Evolutionary conservation across 2,113 vertebrate species (phyloP), one percentile per base, ranked within the genome.

Genomic region (Podarcis cretensis): DNA sequence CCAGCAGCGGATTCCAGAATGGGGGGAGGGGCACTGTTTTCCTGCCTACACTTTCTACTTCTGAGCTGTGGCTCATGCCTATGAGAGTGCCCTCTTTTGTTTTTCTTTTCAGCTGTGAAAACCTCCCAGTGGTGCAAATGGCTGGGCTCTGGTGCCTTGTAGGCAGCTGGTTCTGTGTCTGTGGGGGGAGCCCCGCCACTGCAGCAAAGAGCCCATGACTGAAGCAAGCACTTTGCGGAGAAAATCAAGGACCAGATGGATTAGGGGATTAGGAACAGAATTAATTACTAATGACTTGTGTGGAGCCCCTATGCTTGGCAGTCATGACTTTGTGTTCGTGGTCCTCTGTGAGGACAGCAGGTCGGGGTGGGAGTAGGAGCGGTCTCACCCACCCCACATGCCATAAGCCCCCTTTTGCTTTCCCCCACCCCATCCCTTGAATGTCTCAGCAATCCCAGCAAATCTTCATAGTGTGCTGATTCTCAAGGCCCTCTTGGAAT

Each of bases 251-350:
- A 92, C 91, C 91, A 89, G 91, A 89, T 91, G 94, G 94, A 95
- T 95, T 93, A 95, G 93, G 94, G 95, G 96, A 93, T 95, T 92
- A 95, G 93, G 92, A 91, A 81, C 81, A 83, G 92, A 95, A 96
- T 94, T 94, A 95, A 94, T 91, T 93, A 93, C 92, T 94, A 92
- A 94, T 94, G 94, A 96, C 90, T 90, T 94, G 87, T 66, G 75
- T 0, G 21, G 83, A 43, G 14, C 1, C 37, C 73, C 68, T 0
- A 0, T 54, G 37, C 20, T 48, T 84, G 27, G 13, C 14, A 63
- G 59, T 20, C 59, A 14, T 1, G 81, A 10, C 35, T 27, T 79
- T 8, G 32, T 14, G 30, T 32, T 68, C 27, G 0, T 0, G 0
- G 48, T 54, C 27, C 87, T 69, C 0, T 0, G 83, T 0, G 0